Conservation (phyloP, 2,797 vertebrate species). For the Tadarida brasiliensis region DNA sequence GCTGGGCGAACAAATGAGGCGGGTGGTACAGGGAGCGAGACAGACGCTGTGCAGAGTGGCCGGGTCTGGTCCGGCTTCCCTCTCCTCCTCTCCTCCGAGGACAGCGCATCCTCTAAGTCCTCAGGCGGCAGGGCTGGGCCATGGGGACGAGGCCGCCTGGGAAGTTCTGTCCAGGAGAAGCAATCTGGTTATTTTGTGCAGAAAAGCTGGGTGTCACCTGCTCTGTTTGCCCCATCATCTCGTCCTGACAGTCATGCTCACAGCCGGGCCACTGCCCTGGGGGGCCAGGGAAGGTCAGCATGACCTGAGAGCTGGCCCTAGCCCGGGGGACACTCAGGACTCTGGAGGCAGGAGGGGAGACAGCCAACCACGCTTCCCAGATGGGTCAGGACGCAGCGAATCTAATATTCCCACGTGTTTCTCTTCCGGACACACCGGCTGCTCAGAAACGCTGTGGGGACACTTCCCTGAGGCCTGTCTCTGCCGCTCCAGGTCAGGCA, state of each 20-base stretch:
- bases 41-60: rapidly evolving
- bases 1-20: not conserved
- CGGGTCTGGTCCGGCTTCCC: rapidly evolving
- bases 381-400: too few species aligned
- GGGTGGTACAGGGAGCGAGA: rapidly evolving
- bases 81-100: rapidly evolving
- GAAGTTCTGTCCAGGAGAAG: rapidly evolving
- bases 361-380: too few species aligned
- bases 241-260: not conserved
- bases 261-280: not conserved
- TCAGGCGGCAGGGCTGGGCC: rapidly evolving
- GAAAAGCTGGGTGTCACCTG: not conserved
- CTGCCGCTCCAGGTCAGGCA: too few species aligned
- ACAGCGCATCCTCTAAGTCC: too few species aligned
- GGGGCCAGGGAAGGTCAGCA: not conserved
- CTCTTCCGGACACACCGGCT: not conserved
- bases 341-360: too few species aligned
- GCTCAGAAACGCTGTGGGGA: too few species aligned
- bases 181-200: not conserved
- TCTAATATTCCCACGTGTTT: too few species aligned
- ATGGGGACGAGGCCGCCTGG: rapidly evolving
- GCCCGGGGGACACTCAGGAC: too few species aligned
- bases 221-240: rapidly evolving
- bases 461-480: too few species aligned
- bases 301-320: too few species aligned